phyloP scores from a whole-genome alignment of 2,888 invertebrate genomes.

The Lasioglossum calceatum region DNA sequence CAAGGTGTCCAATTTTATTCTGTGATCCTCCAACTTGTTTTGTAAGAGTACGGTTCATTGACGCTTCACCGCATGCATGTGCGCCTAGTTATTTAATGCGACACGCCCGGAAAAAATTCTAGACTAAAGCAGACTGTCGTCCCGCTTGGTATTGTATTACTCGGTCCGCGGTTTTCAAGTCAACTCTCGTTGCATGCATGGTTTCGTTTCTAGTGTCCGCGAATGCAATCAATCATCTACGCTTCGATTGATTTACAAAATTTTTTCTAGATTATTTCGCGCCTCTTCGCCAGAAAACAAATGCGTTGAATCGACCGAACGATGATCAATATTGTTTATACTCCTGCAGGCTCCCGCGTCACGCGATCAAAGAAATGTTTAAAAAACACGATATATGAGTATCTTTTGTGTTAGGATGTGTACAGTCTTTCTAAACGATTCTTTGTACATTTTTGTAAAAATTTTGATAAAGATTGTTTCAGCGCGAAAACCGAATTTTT shows the following conservation, averaged over 20 bases:
- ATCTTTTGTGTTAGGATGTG: too few species aligned
- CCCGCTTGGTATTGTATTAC: slow-evolving; percentile 66
- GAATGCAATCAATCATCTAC: background rate
- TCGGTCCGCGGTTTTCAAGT: slow-evolving; percentile 69
- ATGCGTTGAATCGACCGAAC: background rate
- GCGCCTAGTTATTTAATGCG: slow-evolving; percentile 61
- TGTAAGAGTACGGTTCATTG: slow-evolving; percentile 56
- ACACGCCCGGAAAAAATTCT: slow-evolving; percentile 60
- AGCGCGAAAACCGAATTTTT: too few species aligned
- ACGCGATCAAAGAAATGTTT: background rate
- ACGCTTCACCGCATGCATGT: slow-evolving; percentile 55
- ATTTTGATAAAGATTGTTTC: too few species aligned
- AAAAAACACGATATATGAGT: too few species aligned
- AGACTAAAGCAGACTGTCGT: slow-evolving; percentile 41
- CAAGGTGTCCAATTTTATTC: slow-evolving; percentile 18
- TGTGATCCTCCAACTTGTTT: slow-evolving; percentile 19
- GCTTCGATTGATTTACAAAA: background rate
- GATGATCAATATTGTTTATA: background rate
- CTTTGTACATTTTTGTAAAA: too few species aligned
- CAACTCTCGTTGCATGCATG: slow-evolving; percentile 62
- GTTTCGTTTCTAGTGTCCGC: slow-evolving; percentile 41
- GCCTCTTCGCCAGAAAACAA: too few species aligned
- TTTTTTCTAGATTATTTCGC: background rate
- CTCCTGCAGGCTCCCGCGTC: background rate
- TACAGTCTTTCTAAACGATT: too few species aligned